A percentile compares a stretch with the other conserved stretches of the same genome.
These are phyloP conservation scores for Hartigia nigra DNA, from an alignment of 2,888 invertebrate species.

Conservation along the genomic window DNA sequence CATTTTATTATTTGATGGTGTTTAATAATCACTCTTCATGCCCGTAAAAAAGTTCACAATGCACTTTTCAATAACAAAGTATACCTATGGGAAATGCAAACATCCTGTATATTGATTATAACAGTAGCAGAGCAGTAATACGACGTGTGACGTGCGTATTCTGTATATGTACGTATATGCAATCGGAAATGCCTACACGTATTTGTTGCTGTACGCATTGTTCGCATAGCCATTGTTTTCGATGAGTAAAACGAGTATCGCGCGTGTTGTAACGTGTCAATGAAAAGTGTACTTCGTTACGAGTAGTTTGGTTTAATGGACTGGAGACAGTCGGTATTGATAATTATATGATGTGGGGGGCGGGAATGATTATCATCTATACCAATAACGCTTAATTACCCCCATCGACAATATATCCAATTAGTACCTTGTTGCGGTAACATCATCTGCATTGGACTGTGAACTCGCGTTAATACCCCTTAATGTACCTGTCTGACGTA, in stretches of 20 bases:
- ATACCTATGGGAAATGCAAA: not conserved
- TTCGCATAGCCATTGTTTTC: conserved; percentile 11
- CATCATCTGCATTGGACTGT: conserved; percentile 6
- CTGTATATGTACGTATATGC: not conserved
- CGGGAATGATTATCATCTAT: conserved; percentile 18
- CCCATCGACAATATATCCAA: conserved; percentile 17
- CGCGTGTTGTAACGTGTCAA: conserved; percentile 5
- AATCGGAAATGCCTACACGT: not conserved
- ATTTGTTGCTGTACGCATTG: not conserved
- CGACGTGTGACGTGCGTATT: not conserved
- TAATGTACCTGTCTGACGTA: not conserved
- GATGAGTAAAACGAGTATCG: conserved; percentile 3
- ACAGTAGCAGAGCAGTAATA: not conserved
- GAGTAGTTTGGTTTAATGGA: conserved; percentile 16
- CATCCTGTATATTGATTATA: not conserved
- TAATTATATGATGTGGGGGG: conserved; percentile 18
- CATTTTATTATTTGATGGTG: not conserved
- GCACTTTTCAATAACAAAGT: not conserved
- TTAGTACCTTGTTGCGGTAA: conserved; percentile 9
- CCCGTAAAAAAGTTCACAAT: not conserved
- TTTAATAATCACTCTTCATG: not conserved
- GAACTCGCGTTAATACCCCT: conserved; percentile 6
- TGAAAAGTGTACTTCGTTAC: conserved; percentile 15
- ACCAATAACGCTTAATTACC: conserved; percentile 17
- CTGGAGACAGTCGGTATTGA: conserved; percentile 17